Evolutionary conservation across 2,888 invertebrate genomes (phyloP).

Genomic region (Lumbricus terrestris): DNA sequence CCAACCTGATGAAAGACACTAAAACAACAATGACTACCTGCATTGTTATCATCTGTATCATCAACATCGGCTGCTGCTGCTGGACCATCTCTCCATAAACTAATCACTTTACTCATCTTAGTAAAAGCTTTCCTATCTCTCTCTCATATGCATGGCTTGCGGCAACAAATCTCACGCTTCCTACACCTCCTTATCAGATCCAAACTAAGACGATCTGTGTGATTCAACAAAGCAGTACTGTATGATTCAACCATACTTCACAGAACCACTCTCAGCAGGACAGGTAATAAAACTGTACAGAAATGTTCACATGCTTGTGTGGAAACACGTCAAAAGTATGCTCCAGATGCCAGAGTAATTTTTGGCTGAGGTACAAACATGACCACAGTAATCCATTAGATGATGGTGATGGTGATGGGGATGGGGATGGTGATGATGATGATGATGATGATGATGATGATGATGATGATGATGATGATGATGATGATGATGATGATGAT

Average conservation of each 20-base stretch:
- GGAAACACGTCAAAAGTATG: background rate
- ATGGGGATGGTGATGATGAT: too few relatives aligned
- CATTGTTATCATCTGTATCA: background rate
- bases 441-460: background rate
- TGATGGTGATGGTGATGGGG: too few relatives aligned
- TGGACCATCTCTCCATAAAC: background rate
- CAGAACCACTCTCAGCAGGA: background rate
- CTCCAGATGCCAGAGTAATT: too few relatives aligned
- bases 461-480: too few relatives aligned
- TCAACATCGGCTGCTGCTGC: background rate
- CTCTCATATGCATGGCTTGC: background rate
- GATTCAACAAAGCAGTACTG: background rate
- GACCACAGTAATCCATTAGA: background rate
- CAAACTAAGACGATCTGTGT: background rate
- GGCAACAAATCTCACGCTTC: background rate
- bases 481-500: too few relatives aligned
- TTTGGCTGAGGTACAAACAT: background rate
- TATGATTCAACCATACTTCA: background rate
- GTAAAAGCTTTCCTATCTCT: background rate
- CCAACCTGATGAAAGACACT: background rate
- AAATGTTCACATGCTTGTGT: background rate
- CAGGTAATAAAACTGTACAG: background rate
- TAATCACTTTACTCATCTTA: background rate
- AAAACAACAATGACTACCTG: background rate
- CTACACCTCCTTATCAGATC: background rate